Base-by-base conservation (phyloP, 2,888 invertebrate genomes). In the Philereme transversata region DNA sequence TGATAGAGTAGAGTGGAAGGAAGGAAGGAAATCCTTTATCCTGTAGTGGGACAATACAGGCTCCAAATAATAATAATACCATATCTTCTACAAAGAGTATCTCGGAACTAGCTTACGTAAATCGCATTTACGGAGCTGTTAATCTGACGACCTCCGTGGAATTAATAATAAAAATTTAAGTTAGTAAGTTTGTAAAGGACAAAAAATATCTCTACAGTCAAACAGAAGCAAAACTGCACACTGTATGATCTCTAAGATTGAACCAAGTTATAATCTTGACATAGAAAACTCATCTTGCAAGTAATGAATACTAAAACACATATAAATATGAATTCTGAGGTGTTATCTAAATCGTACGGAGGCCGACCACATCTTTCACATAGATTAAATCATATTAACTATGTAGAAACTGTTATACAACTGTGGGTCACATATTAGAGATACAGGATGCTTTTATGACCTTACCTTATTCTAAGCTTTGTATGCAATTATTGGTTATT, bases 281-380 rank as follows among this genome's bases (percentile, higher is more conserved):
- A 63, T 63, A 63, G 63, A 59, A 60, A 60, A 59, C 51, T 48
- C 47, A 49, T 59, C 58, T 56, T 46, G 53, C 48, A 54, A 54
- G 22, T 34, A 44, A 55, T 55, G 38, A 59, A 52, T 60, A 50
- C 55, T 56, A 40, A 59, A 62, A 56, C 36, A 55, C 35, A 36
- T 54, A 47, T 44, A 45, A 52, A 57, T 52, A 44, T 63, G 45
- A 65, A 60, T 57, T 62, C 56, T 65, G 22, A 65, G 56, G 58
- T 65, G 58, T 65, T 69, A 65, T 69, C 55, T 61, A 62, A 65
- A 60, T 63, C 62, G 63, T 60, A 69, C 68, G 73, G 78, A 78
- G 79, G 79, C 64, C 76, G 62, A 40, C 73, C 51, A 55, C 72
- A 70, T 74, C 47, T 45, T 45, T 60, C 57, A 62, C 45, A 46